Evolutionary conservation across 1,140 invertebrate genomes (phyloP).

Genomic region (Ceratina australensis): DNA sequence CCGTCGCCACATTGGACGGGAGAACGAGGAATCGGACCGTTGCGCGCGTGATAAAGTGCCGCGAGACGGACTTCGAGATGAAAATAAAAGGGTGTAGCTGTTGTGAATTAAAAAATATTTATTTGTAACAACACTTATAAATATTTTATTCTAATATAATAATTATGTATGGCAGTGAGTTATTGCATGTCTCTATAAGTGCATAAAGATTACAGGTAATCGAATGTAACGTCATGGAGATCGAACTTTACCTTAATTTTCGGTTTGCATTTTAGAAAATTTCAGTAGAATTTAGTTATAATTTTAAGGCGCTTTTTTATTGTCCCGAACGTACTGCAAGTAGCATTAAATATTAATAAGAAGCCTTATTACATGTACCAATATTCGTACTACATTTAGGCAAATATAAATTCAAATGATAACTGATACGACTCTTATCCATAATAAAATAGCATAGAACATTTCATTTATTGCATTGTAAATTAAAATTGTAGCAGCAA

Average conservation of each 20-base stretch:
- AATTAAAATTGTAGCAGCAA: background rate
- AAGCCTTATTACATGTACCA: too few species aligned
- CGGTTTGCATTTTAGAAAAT: background rate
- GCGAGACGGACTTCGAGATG: too few species aligned
- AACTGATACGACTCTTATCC: too few species aligned
- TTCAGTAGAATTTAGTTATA: background rate
- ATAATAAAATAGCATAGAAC: too few species aligned
- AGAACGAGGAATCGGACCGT: slow-evolving; percentile 60
- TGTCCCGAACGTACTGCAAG: slow-evolving; percentile 57
- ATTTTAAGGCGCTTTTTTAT: slow-evolving; percentile 61
- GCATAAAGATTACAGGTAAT: too few species aligned
- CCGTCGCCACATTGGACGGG: slow-evolving; percentile 47
- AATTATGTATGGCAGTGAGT: slow-evolving; percentile 9
- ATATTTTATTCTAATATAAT: background rate
- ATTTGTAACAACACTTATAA: background rate
- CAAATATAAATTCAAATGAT: too few species aligned
- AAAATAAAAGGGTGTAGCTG: background rate
- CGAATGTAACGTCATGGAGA: background rate
- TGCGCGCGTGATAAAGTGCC: slow-evolving; percentile 26
- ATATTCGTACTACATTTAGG: too few species aligned
- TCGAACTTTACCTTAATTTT: background rate
- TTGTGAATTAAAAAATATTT: slow-evolving; percentile 20
- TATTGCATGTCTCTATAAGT: too few species aligned
- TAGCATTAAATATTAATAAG: slow-evolving; percentile 25
- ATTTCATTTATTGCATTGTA: too few species aligned